phyloP scores from a whole-genome alignment of 2,797 vertebrate species.

The Philypnodon macrostomus region DNA sequence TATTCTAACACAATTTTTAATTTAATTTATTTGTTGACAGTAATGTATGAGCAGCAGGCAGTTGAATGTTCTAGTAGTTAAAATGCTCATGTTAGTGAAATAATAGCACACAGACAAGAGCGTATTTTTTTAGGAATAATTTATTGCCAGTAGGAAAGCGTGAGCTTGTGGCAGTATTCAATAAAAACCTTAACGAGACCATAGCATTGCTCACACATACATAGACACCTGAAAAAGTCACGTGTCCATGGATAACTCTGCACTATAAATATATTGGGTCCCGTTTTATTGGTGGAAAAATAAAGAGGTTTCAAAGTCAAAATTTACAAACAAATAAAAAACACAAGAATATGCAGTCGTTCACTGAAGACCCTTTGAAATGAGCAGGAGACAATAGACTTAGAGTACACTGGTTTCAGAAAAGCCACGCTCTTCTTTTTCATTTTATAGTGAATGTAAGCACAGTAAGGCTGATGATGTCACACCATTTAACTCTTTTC shows the following conservation, averaged over 20 bases:
- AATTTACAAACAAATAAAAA: slow-evolving; percentile 77
- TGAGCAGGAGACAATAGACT: slow-evolving; percentile 72
- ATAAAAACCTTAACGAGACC: slow-evolving; percentile 99
- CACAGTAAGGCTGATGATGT: slow-evolving; percentile 83
- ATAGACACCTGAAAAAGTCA: slow-evolving; percentile 76
- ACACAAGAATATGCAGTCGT: slow-evolving; percentile 84
- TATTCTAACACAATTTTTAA: too few relatives aligned
- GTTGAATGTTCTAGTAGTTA: too few relatives aligned
- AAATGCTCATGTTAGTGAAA: slow-evolving; percentile 17
- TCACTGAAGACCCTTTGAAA: slow-evolving; percentile 85
- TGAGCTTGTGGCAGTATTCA: slow-evolving; percentile 97
- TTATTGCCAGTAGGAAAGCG: slow-evolving; percentile 99
- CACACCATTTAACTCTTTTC: slow-evolving; percentile 78
- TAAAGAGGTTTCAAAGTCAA: slow-evolving; percentile 80
- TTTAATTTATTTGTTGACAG: too few relatives aligned
- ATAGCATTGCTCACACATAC: slow-evolving; percentile 85
- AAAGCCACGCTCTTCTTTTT: slow-evolving; percentile 64
- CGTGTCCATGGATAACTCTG: slow-evolving; percentile 77
- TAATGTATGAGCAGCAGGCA: too few relatives aligned
- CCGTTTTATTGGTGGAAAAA: slow-evolving; percentile 85
- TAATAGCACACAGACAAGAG: slow-evolving; percentile 38
- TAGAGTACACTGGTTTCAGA: slow-evolving; percentile 75
- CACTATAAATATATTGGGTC: slow-evolving; percentile 90
- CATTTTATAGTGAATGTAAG: slow-evolving; percentile 69
- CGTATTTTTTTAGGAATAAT: slow-evolving; percentile 96